Evolutionary conservation across 2,888 invertebrate genomes (phyloP), one percentile per base, ranked within the genome.

Genomic region (Apotomis betuletana): DNA sequence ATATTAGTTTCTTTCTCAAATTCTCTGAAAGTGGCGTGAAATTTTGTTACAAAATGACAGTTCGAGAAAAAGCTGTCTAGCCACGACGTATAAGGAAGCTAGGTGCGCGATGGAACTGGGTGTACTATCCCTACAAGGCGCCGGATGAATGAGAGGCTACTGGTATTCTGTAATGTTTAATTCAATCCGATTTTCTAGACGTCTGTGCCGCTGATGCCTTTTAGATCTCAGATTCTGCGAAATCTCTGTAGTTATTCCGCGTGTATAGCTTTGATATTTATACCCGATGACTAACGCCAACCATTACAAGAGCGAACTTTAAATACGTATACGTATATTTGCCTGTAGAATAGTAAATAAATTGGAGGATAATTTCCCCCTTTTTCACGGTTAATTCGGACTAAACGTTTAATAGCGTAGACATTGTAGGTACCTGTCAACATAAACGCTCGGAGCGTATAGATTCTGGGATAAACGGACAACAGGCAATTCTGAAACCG

Each of bases 381-480:
- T 4, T 44, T 6, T 44, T 6, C 8, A 44, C 1, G 8, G 44
- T 6, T 49, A 49, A 10, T 9, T 49, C 6, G 2, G 9, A 49
- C 3, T 10, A 49, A 49, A 9, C 1, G 15, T 44, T 63, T 41
- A 54, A 64, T 12, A 57, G 55, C 41, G 49, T 41, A 15, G 5
- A 54, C 41, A 36, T n/a, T 8, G 27, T 6, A 67, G 15, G 55
- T 57, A 51, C 44, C 49, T 54, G 38, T 38, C 27, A 41, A 61
- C 59, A 70, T 44, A 12, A 67, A 59, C 54, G 67, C 67, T 44
- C 38, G 52, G 52, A 72, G 63, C 72, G 59, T 72, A 68, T 68
- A 72, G 72, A 72, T 75, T 74, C 75, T 74, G 75, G 76, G 80
- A 80, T 81, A 79, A 80, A 79, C 80, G 79, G 80, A 74, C 75